Evolutionary conservation across 2,888 invertebrate genomes (phyloP), one percentile per base, ranked within the genome.

Genomic region (Synergus laeviventris): DNA sequence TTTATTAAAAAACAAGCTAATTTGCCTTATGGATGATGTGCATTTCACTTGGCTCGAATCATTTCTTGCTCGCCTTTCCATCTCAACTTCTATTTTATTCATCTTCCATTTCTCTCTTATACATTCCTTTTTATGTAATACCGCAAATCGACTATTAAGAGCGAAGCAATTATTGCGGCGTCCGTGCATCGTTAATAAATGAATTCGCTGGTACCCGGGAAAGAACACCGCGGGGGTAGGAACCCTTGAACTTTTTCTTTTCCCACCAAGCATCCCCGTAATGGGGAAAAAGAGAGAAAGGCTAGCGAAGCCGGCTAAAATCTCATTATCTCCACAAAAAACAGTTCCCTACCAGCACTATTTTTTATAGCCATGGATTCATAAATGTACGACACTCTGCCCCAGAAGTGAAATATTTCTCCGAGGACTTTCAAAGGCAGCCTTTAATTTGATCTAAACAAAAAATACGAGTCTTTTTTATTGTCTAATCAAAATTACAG

Each of bases 61-160:
- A 56, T 21, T 21, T 21, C 21, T 21, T n/a, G 54, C 54, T 54
- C 54, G n/a, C 56, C 56, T 56, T 56, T 21, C 56, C 18, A 56
- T 56, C 56, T 21, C 21, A 21, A 56, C 21, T 56, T 56, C 21
- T 21, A 56, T 56, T 56, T 56, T 4, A 56, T 56, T 54, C 18
- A 18, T 7, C n/a, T 3, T 31, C 5, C 1, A 54, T 24, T 49
- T 24, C 21, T 39, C 74, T 66, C 39, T 54, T 76, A 74, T 76
- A 74, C 74, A 77, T 31, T 38, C 76, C 45, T 62, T 76, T 60
- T 74, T 70, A 42, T 77, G 76, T 76, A 77, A 81, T 73, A 70
- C 80, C 78, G 80, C 79, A 83, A 84, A 84, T 84, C 81, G 79
- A 78, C 79, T 79, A 82, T 83, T 78, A 81, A 79, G 77, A 79